Conservation (phyloP, 2,113 vertebrate genomes). For the Lipotes vexillifer region DNA sequence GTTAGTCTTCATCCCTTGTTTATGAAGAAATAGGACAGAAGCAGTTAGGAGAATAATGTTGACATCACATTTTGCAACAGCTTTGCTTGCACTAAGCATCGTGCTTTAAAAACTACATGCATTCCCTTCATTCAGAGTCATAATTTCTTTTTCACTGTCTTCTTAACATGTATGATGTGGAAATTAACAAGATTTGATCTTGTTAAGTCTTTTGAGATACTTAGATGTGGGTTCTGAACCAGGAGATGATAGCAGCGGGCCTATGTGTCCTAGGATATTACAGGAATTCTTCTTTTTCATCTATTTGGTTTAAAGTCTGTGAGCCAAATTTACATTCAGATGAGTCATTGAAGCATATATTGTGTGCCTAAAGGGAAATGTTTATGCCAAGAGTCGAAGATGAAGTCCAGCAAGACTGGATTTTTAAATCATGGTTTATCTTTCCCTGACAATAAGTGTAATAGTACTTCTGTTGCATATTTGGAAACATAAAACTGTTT, state of each 20-base stretch:
- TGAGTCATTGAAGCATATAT: conserved; percentile 33
- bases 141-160: conserved; percentile 40
- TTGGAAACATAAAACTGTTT: conserved; percentile 30
- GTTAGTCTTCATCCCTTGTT: conserved; percentile 43
- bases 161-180: conserved; percentile 3
- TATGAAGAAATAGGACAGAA: conserved; percentile 57
- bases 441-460: conserved; percentile 29
- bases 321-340: conserved; percentile 56
- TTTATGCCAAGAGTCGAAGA: conserved; percentile 37
- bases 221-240: conserved; percentile 20
- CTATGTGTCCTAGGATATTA: conserved; percentile 30
- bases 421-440: conserved; percentile 20
- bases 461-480: conserved; percentile 27
- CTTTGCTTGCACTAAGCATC: conserved; percentile 52
- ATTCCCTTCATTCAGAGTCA: conserved; percentile 35
- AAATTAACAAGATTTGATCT: conserved; percentile 44
- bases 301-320: conserved; percentile 20
- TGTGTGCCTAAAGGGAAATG: conserved; percentile 16
- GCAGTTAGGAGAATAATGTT: conserved; percentile 53
- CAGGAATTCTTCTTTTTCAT: conserved; percentile 23
- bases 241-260: neutral
- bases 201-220: conserved; percentile 59
- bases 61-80: conserved; percentile 53
- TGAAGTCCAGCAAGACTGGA: conserved; percentile 22
- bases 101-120: conserved; percentile 53